phyloP scores from a whole-genome alignment of 1,140 invertebrate genomes.

The Sipha flava region DNA sequence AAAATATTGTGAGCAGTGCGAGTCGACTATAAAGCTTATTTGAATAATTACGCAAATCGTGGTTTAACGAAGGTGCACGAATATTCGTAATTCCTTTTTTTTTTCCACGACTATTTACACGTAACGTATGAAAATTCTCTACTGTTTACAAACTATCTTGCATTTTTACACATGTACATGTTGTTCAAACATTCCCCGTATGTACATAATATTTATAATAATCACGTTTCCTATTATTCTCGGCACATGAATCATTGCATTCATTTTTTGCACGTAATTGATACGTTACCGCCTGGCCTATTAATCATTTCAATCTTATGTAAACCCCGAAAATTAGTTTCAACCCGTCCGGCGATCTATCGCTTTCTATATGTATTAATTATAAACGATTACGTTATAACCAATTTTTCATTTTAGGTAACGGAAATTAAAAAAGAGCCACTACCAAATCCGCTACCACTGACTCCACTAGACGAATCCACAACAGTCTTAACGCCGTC shows the following conservation, averaged over 20 bases:
- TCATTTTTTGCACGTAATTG: not conserved
- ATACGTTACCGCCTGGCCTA: not conserved
- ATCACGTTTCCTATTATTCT: not conserved
- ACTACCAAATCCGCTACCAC: not conserved
- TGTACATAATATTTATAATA: not conserved
- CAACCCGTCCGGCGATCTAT: not conserved
- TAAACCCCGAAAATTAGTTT: not conserved
- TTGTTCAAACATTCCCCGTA: too few species aligned
- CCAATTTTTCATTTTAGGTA: constrained; percentile 4
- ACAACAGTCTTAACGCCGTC: not conserved
- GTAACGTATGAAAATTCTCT: too few species aligned
- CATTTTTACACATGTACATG: too few species aligned
- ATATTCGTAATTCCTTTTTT: too few species aligned
- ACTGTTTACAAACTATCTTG: too few species aligned
- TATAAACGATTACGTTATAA: not conserved
- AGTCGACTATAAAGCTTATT: too few species aligned
- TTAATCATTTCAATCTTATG: constrained; percentile 1
- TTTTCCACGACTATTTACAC: too few species aligned
- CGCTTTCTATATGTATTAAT: not conserved
- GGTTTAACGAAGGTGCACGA: too few species aligned
- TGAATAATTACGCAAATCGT: too few species aligned
- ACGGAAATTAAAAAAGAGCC: not conserved
- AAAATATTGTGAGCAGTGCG: too few species aligned
- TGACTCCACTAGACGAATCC: not conserved
- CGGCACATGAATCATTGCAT: not conserved